Percentiles rank a stretch among this genome's conserved stretches.
Evolutionary conservation across 2,888 invertebrate species (phyloP).

Genomic region (Sminthurides aquaticus): DNA sequence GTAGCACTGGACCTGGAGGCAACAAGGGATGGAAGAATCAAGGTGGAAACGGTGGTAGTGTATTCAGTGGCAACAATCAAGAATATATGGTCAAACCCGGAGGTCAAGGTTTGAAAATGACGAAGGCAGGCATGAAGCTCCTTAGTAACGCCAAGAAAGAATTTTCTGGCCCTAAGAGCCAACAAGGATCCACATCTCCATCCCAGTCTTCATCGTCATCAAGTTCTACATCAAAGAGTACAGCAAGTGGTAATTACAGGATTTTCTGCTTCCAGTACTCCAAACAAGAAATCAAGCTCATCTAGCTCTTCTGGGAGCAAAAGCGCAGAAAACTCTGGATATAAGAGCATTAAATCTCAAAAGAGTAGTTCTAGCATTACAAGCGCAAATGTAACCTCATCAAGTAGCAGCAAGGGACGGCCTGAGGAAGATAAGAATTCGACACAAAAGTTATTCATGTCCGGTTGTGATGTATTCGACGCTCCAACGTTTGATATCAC

Average conservation of each 20-base stretch:
- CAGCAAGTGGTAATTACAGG: not conserved
- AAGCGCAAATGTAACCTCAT: not conserved
- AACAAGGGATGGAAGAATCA: too few relatives aligned
- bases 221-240: not conserved
- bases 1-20: not conserved
- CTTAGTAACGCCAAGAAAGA: not conserved
- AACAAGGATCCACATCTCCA: too few relatives aligned
- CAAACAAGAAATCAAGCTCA: not conserved
- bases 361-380: conserved; percentile 4
- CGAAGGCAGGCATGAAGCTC: conserved; percentile 54
- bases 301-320: not conserved
- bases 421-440: conserved; percentile 29
- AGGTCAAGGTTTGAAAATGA: conserved; percentile 19
- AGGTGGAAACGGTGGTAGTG: not conserved
- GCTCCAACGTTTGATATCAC: conserved; percentile 36
- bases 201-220: not conserved
- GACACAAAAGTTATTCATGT: conserved; percentile 33
- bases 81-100: conserved; percentile 41
- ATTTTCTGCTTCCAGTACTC: not conserved
- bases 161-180: not conserved
- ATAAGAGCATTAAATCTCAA: conserved; percentile 9
- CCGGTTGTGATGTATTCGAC: conserved; percentile 28
- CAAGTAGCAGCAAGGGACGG: conserved; percentile 1
- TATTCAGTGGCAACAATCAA: conserved; percentile 15
- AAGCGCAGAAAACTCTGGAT: not conserved